Percentiles rank a stretch among this genome's conserved stretches.
Conservation (phyloP, 2,888 invertebrate genomes). For the Lycophotia porphyrea region DNA sequence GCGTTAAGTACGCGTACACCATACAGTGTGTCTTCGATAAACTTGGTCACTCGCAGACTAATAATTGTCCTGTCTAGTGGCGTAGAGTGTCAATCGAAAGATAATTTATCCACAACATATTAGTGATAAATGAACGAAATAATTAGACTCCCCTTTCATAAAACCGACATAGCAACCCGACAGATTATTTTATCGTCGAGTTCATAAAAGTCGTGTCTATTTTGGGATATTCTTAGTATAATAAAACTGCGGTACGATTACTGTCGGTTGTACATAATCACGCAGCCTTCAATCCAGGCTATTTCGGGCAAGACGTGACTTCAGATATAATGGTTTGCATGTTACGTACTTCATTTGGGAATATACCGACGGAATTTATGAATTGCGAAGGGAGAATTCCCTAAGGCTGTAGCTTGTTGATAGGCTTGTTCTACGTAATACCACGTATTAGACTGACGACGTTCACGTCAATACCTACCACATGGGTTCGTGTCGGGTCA, state of each 20-base stretch:
- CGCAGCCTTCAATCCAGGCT: constrained; percentile 45
- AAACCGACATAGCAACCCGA: constrained; percentile 5
- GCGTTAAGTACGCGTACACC: not conserved
- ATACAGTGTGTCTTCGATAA: not conserved
- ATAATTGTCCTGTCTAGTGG: not conserved
- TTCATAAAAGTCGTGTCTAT: constrained; percentile 39
- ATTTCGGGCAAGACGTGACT: constrained; percentile 57
- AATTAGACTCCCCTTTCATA: not conserved
- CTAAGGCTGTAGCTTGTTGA: constrained; percentile 33
- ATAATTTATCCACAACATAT: not conserved
- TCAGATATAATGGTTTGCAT: constrained; percentile 50
- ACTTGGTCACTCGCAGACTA: not conserved
- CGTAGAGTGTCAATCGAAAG: not conserved
- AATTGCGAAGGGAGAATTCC: constrained; percentile 16
- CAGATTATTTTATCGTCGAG: constrained; percentile 24
- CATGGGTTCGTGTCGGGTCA: no score
- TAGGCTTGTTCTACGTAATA: constrained; percentile 19
- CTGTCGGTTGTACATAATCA: constrained; percentile 39
- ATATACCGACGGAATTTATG: constrained; percentile 33
- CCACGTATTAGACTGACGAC: not conserved
- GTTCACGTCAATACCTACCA: not conserved
- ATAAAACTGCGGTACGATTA: constrained; percentile 44
- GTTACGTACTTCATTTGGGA: constrained; percentile 38
- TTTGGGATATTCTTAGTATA: constrained; percentile 40
- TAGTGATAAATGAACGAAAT: constrained; percentile 5